Conservation (phyloP, 2,113 vertebrate species). For the Campylomormyrus numenius region DNA sequence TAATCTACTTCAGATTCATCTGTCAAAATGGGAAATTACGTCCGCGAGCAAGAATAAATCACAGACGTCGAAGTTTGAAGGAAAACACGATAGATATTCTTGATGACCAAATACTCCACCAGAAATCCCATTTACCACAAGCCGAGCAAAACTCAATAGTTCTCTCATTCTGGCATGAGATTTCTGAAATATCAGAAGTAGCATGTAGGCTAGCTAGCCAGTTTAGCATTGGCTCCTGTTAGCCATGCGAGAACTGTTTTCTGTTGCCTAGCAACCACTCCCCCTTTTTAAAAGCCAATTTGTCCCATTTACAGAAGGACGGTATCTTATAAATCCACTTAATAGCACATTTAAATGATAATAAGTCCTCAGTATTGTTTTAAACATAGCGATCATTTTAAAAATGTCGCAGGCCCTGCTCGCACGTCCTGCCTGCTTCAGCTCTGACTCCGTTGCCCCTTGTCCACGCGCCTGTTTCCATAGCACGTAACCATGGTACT, state of each 20-base stretch:
- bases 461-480: constrained; percentile 12
- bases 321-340: background rate
- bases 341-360: background rate
- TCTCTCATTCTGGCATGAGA: background rate
- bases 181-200: background rate
- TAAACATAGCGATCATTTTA: background rate
- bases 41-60: background rate
- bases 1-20: constrained; percentile 2
- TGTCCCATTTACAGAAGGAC: background rate
- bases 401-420: background rate
- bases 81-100: background rate
- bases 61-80: background rate
- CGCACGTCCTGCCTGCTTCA: background rate
- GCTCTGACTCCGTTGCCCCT: background rate
- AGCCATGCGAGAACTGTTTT: background rate
- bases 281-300: background rate
- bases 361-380: background rate
- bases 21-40: background rate
- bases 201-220: background rate
- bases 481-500: constrained; percentile 13
- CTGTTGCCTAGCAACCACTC: background rate
- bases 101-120: background rate
- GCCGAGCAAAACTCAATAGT: background rate
- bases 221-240: background rate
- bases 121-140: background rate